A percentile compares a stretch with the other conserved stretches of the same genome.
Evolutionary conservation across 2,797 vertebrate species (phyloP).

Genomic region (Spinus pinus): DNA sequence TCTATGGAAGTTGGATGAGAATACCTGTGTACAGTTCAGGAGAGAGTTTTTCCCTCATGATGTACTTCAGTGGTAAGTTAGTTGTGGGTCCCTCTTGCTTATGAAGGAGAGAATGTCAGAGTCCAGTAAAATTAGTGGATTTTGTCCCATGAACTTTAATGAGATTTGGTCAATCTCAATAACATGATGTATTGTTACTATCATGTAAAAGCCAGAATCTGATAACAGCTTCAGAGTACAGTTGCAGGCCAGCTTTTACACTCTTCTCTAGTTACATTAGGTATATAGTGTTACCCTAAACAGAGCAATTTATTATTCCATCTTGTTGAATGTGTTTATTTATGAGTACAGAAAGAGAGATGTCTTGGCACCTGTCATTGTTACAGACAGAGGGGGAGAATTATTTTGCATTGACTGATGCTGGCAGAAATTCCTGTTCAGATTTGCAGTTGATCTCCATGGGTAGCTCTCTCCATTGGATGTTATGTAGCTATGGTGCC

Average conservation of each 20-base stretch:
- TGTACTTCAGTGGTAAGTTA: not conserved
- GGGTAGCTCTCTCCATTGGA: not conserved
- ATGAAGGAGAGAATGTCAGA: not conserved
- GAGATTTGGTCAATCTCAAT: not conserved
- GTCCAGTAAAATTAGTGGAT: not conserved
- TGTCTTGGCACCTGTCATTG: not conserved
- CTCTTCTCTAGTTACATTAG: not conserved
- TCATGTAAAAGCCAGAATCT: not conserved
- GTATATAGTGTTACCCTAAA: not conserved
- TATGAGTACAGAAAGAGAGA: not conserved
- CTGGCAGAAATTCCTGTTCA: not conserved
- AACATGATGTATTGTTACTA: not conserved
- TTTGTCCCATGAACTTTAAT: not conserved
- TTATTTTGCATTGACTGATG: not conserved
- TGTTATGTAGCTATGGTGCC: not conserved
- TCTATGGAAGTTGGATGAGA: not conserved
- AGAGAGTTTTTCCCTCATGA: not conserved
- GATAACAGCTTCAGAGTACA: not conserved
- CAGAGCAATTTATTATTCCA: not conserved
- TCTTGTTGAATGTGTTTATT: not conserved
- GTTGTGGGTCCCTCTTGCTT: not conserved
- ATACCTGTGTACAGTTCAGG: rapidly evolving
- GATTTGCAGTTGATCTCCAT: not conserved
- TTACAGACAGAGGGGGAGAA: not conserved
- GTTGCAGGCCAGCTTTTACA: not conserved